Percentiles rank a stretch among this genome's conserved stretches.
These are phyloP conservation scores for Antigone vipio DNA, from an alignment of 2,113 vertebrate genomes.

Conservation along the genomic window DNA sequence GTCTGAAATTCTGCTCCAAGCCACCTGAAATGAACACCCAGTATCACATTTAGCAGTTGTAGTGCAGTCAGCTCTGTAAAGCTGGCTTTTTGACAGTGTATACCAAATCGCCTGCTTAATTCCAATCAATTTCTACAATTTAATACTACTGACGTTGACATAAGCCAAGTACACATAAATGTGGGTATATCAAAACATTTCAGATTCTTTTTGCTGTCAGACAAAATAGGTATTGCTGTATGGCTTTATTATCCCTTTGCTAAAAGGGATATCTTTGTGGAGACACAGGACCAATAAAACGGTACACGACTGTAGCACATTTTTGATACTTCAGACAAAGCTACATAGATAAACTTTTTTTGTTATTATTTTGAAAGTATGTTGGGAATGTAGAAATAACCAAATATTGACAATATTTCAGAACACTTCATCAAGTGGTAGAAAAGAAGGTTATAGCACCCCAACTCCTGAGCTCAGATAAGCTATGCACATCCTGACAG, in stretches of 20 bases:
- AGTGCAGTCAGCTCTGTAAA: background rate
- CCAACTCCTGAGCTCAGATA: background rate
- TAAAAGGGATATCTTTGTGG: background rate
- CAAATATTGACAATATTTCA: background rate
- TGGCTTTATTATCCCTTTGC: background rate
- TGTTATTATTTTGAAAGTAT: background rate
- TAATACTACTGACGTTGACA: background rate
- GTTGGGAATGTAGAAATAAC: background rate
- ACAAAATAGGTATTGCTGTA: background rate
- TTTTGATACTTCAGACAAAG: background rate
- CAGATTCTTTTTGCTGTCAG: background rate
- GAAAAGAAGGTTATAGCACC: background rate
- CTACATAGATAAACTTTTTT: fast-evolving
- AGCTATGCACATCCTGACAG: background rate
- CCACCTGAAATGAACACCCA: background rate
- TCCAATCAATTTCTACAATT: background rate
- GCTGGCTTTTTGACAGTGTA: background rate
- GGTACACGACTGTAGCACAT: background rate
- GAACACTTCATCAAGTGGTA: background rate
- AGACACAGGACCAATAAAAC: background rate
- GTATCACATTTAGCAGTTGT: background rate
- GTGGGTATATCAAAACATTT: background rate
- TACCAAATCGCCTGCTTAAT: background rate
- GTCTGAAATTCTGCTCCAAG: background rate
- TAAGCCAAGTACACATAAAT: background rate